A percentile compares a stretch with the other conserved stretches of the same genome.
Evolutionary conservation across 2,888 invertebrate genomes (phyloP).

Genomic region (Apantesis nais): DNA sequence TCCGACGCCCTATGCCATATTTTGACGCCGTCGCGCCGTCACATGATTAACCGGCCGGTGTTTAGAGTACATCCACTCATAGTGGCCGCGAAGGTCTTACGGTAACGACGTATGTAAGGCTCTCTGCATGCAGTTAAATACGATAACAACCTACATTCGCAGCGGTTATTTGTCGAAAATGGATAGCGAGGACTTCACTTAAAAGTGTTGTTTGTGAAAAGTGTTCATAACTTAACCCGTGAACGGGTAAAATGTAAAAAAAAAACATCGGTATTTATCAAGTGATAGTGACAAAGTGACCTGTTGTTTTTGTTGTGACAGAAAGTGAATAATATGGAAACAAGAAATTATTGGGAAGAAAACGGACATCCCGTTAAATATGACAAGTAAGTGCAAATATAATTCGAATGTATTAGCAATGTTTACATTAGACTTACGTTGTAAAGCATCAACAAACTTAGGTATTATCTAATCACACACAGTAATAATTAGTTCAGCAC

Average conservation of each 20-base stretch:
- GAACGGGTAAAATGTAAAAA: conserved; percentile 54
- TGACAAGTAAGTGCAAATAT: conserved; percentile 70
- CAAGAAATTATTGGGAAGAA: conserved; percentile 79
- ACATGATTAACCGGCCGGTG: conserved; percentile 73
- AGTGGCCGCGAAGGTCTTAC: conserved; percentile 56
- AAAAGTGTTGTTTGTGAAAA: conserved; percentile 46
- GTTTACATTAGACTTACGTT: background rate
- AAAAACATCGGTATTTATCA: conserved; percentile 46
- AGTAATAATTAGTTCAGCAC: background rate
- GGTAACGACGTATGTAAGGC: conserved; percentile 52
- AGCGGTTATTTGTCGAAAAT: conserved; percentile 57
- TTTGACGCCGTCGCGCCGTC: conserved; percentile 67
- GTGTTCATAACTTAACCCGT: conserved; percentile 46
- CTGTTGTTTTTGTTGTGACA: conserved; percentile 60
- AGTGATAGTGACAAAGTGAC: conserved; percentile 61
- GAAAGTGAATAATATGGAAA: conserved; percentile 73
- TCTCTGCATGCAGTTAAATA: conserved; percentile 57
- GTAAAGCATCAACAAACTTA: background rate
- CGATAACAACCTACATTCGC: conserved; percentile 52
- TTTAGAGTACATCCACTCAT: conserved; percentile 48
- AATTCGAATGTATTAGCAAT: background rate
- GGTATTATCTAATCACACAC: background rate
- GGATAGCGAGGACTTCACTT: conserved; percentile 64
- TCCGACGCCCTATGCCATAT: conserved; percentile 59
- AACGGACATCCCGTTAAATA: conserved; percentile 77